Evolutionary conservation across 1,140 invertebrate species (phyloP).

Genomic region (Dendroctonus ponderosae): DNA sequence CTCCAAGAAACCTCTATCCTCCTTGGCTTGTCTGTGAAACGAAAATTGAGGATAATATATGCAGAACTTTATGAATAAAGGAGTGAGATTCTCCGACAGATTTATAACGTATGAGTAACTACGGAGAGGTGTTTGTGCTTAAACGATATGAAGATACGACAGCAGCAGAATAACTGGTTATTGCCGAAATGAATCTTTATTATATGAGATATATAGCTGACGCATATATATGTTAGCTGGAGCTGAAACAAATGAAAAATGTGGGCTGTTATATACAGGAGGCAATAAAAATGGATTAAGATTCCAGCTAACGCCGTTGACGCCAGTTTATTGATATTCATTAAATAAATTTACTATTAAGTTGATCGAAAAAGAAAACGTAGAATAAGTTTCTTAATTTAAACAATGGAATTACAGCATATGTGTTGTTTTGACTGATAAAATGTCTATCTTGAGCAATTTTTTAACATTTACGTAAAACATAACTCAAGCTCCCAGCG

Average conservation of each 20-base stretch:
- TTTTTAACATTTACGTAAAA: too few relatives aligned
- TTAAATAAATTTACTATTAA: too few relatives aligned
- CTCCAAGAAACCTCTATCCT: background rate
- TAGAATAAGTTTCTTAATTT: too few relatives aligned
- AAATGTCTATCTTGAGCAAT: too few relatives aligned
- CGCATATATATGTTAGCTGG: conserved; percentile 4
- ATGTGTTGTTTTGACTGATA: too few relatives aligned
- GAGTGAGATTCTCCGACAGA: background rate
- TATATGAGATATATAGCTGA: conserved; percentile 4
- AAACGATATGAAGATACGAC: conserved; percentile 20
- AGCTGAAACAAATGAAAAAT: conserved; percentile 4
- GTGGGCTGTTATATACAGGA: background rate
- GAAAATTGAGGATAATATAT: conserved; percentile 9
- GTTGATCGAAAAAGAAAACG: too few relatives aligned
- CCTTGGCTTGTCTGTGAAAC: background rate
- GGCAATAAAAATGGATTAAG: too few relatives aligned
- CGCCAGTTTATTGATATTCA: too few relatives aligned
- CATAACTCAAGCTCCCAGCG: too few relatives aligned
- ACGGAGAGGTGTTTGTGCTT: conserved; percentile 14
- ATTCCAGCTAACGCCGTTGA: too few relatives aligned
- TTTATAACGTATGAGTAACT: conserved; percentile 12
- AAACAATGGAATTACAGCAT: too few relatives aligned
- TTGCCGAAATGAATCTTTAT: conserved; percentile 9
- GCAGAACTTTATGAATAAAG: conserved; percentile 14
- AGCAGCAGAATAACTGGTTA: conserved; percentile 9